Conservation (phyloP, 2,888 invertebrate species). For the Eristalinus aeneus region DNA sequence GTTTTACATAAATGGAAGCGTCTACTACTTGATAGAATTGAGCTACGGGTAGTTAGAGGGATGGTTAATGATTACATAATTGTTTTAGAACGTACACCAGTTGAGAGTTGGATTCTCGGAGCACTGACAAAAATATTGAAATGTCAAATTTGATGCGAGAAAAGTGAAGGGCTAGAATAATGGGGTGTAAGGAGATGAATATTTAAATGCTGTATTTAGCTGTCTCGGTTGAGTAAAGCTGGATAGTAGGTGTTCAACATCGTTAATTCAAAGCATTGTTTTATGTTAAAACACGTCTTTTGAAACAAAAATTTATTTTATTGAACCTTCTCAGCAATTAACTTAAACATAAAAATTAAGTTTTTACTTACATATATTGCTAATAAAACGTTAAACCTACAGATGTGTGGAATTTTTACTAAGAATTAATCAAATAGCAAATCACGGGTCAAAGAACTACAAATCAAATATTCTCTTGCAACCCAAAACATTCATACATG, state of each 20-base stretch:
- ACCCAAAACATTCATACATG: conserved; percentile 3
- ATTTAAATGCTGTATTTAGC: background rate
- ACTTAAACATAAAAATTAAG: background rate
- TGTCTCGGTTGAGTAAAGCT: too few species aligned
- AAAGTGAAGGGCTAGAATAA: background rate
- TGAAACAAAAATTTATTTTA: too few species aligned
- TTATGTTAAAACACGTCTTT: too few species aligned
- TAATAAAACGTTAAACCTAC: too few species aligned
- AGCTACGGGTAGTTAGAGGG: conserved; percentile 58
- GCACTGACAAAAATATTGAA: conserved; percentile 47
- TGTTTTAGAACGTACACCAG: conserved; percentile 73
- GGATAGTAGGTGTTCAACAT: too few species aligned
- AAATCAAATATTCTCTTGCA: conserved; percentile 43
- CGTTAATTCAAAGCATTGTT: too few species aligned
- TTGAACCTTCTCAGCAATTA: too few species aligned
- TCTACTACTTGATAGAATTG: conserved; percentile 74
- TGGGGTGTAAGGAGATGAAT: background rate
- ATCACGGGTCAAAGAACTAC: conserved; percentile 7
- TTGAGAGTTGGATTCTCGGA: background rate
- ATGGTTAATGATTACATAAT: conserved; percentile 76
- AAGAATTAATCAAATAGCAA: background rate
- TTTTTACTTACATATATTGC: background rate
- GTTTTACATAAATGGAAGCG: conserved; percentile 76
- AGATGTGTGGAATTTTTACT: background rate
- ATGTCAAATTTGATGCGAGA: conserved; percentile 15